phyloP scores from a whole-genome alignment of 2,888 invertebrate species.

The Smittia aterrima region DNA sequence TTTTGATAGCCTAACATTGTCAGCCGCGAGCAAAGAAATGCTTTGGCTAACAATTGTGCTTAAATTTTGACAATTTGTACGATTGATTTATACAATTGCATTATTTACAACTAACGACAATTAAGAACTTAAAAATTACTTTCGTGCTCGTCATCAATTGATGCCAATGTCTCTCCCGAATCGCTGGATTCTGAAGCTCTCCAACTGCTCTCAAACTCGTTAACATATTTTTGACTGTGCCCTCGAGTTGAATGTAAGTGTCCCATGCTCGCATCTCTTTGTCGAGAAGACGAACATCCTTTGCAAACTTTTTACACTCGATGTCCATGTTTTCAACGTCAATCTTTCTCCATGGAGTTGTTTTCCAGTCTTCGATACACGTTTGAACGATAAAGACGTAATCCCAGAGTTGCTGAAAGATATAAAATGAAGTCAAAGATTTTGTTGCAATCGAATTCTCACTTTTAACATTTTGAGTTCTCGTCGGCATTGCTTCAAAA shows the following conservation, averaged over 20 bases:
- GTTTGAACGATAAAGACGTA: constrained; percentile 86
- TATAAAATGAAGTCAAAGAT: not conserved
- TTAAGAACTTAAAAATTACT: too few species aligned
- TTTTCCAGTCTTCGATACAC: constrained; percentile 95
- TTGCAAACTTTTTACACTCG: constrained; percentile 96
- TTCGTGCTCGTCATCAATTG: constrained; percentile 95
- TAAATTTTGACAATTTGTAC: not conserved
- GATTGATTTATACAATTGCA: not conserved
- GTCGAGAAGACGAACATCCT: constrained; percentile 85
- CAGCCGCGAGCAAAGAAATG: not conserved
- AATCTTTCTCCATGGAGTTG: constrained; percentile 93
- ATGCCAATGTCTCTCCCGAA: constrained; percentile 94
- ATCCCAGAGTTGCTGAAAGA: constrained; percentile 88
- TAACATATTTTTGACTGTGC: constrained; percentile 92
- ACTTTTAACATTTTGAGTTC: constrained; percentile 86
- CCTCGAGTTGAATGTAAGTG: constrained; percentile 82
- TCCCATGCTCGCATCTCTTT: constrained; percentile 97
- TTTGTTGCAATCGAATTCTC: constrained; percentile 42
- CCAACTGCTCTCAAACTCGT: constrained; percentile 93
- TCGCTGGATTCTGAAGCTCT: constrained; percentile 93
- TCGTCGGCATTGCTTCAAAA: constrained; percentile 85
- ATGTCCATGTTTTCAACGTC: constrained; percentile 99
- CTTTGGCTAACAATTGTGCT: too few species aligned
- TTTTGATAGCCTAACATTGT: not conserved
- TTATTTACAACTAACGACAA: not conserved